These are phyloP conservation scores for Zelleria hepariella DNA, from an alignment of 2,888 invertebrate genomes.

Conservation along the genomic window DNA sequence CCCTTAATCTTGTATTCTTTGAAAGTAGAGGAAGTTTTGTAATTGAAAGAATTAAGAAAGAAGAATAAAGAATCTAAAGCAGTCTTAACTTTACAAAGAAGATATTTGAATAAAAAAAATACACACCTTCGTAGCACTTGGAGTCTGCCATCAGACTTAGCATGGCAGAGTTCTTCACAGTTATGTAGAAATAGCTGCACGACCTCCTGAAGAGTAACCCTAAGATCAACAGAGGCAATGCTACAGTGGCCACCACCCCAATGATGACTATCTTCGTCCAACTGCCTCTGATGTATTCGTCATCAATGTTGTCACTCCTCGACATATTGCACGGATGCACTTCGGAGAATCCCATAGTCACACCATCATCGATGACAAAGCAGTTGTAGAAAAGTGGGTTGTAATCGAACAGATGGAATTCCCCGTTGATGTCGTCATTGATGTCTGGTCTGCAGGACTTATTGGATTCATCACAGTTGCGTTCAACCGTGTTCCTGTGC, in stretches of 20 bases:
- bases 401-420: slow-evolving; percentile 38
- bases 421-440: slow-evolving; percentile 21
- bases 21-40: too few species aligned
- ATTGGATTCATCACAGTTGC: slow-evolving; percentile 15
- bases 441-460: slow-evolving; percentile 10
- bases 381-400: slow-evolving; percentile 28
- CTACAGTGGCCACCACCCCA: slow-evolving; percentile 24
- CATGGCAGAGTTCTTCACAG: slow-evolving; percentile 70
- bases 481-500: slow-evolving; percentile 17
- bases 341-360: slow-evolving; percentile 19
- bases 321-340: slow-evolving; percentile 25
- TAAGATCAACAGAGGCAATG: slow-evolving; percentile 26
- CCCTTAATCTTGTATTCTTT: too few species aligned
- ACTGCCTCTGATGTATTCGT: slow-evolving; percentile 16
- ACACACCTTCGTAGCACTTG: slow-evolving; percentile 37
- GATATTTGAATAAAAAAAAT: too few species aligned
- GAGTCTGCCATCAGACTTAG: slow-evolving; percentile 68
- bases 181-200: slow-evolving; percentile 71
- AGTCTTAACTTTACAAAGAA: too few species aligned
- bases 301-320: slow-evolving; percentile 19
- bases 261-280: slow-evolving; percentile 25
- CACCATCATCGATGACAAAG: slow-evolving; percentile 25
- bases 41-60: too few species aligned
- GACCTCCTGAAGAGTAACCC: slow-evolving; percentile 55
- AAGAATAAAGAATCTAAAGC: too few species aligned